These are phyloP conservation scores for Calephelis virginiensis DNA, from an alignment of 1,140 invertebrate genomes.

Conservation along the genomic window DNA sequence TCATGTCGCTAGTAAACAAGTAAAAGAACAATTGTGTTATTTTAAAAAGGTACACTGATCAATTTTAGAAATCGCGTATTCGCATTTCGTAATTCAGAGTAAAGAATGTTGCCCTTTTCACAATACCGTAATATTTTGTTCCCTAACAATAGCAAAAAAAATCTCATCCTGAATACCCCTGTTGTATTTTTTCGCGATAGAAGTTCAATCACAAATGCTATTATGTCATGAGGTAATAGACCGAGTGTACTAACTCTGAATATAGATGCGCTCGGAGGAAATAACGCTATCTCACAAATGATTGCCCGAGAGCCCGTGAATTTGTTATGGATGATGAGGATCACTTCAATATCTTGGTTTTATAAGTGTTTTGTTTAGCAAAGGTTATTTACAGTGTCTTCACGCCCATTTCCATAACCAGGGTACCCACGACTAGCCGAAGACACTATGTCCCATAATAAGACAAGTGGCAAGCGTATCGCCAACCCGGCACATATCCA, in stretches of 20 bases:
- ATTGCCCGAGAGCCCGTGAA: conserved; percentile 1
- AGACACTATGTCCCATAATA: too few relatives aligned
- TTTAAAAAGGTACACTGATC: too few relatives aligned
- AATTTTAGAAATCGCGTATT: too few relatives aligned
- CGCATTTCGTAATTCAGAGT: background rate
- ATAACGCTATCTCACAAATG: conserved; percentile 7
- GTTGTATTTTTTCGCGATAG: conserved; percentile 12
- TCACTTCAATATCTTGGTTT: background rate
- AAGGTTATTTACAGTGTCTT: too few relatives aligned
- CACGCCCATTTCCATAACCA: too few relatives aligned
- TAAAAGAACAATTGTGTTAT: too few relatives aligned
- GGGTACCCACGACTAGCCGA: too few relatives aligned
- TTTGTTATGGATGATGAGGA: conserved; percentile 9
- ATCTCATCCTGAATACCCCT: conserved; percentile 3
- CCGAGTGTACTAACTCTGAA: conserved; percentile 10
- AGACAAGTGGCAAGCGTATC: too few relatives aligned
- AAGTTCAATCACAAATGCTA: conserved; percentile 12
- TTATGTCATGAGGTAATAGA: conserved; percentile 12
- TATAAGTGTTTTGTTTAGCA: background rate
- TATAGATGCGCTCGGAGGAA: conserved; percentile 10
- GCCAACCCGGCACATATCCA: too few relatives aligned
- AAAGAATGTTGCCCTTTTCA: background rate
- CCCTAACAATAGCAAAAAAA: background rate
- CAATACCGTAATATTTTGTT: background rate
- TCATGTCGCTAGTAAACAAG: too few relatives aligned